A percentile compares a stretch with the other conserved stretches of the same genome.
Conservation (phyloP, 1,140 invertebrate genomes). For the Heliconius hermathena region DNA sequence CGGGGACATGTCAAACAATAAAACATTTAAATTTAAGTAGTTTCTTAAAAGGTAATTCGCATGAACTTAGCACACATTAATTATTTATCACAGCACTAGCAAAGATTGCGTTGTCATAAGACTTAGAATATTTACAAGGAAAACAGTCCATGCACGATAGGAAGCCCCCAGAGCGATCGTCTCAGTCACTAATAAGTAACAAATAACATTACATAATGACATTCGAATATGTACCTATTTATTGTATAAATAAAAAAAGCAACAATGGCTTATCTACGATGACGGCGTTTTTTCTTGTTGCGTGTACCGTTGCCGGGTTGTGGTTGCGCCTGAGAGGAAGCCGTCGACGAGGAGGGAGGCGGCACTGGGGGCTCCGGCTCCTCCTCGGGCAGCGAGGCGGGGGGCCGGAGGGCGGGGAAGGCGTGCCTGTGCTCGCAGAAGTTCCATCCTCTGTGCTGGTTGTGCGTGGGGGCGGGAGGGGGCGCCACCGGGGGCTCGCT, state of each 20-base stretch:
- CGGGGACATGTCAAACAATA: conserved; percentile 47
- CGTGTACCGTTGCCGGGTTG: conserved; percentile 42
- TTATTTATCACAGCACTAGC: conserved; percentile 73
- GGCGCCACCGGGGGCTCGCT: conserved; percentile 36
- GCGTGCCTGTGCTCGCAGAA: not conserved
- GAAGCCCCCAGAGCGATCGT: conserved; percentile 53
- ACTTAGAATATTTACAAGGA: conserved; percentile 55
- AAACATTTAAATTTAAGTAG: conserved; percentile 45
- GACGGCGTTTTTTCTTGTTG: conserved; percentile 65
- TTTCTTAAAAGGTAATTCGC: conserved; percentile 43
- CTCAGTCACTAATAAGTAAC: conserved; percentile 57
- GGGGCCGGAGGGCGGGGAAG: not conserved
- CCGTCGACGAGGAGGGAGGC: conserved; percentile 38
- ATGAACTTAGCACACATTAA: conserved; percentile 49
- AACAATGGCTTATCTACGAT: conserved; percentile 46
- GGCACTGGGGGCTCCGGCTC: conserved; percentile 31
- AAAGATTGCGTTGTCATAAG: conserved; percentile 64
- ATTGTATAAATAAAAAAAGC: conserved; percentile 28
- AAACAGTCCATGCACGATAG: conserved; percentile 43
- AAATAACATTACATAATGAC: conserved; percentile 36
- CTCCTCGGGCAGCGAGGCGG: not conserved
- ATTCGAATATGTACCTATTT: conserved; percentile 18
- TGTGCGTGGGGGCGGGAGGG: conserved; percentile 5
- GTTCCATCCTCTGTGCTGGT: not conserved
- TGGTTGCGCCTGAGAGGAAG: conserved; percentile 43